Evolutionary conservation across 2,797 vertebrate species (phyloP), one percentile per base, ranked within the genome.

Genomic region (Vireo griseus): DNA sequence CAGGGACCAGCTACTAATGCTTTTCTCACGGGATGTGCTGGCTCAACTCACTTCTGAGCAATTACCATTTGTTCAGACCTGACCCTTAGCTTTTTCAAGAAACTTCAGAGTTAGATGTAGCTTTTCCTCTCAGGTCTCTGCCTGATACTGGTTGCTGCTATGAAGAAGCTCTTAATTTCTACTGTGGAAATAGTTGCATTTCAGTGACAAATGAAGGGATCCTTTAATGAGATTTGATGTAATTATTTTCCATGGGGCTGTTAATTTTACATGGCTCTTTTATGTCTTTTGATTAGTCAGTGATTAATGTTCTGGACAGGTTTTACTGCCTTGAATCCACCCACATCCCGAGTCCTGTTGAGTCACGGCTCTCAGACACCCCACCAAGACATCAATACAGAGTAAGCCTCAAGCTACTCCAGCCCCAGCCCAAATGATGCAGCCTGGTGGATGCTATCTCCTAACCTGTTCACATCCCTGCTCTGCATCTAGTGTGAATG

Each of bases 231-330:
- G 74, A 63, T 76, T 75, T 71, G 52, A 76, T 79, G 69, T 66
- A 88, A 81, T 93, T 95, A 82, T 90, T 87, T 95, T 94, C 54
- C 50, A 82, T 44, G 61, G 37, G 63, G 39, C 81, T 69, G 55
- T 87, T 88, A 95, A 82, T 62, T 93, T 92, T 89, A 69, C 68
- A 11, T 44, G 59, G 48, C 37, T 88, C 59, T 92, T 79, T 71
- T 63, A 52, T 69, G 71, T 45, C 67, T 92, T 88, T 82, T 45
- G 71, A 17, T 92, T 88, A 92, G 81, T 47, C 81, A 76, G 77
- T 89, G 65, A 95, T 94, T 71, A 91, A 92, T 80, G 86, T 54
- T 89, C 77, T 87, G 88, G 68, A 35, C 25, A 80, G 68, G 57
- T 90, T 94, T 90, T 80, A 61, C 72, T 74, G 82, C 50, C 72